Conservation (phyloP, 2,113 vertebrate genomes). For the Neogale vison region DNA sequence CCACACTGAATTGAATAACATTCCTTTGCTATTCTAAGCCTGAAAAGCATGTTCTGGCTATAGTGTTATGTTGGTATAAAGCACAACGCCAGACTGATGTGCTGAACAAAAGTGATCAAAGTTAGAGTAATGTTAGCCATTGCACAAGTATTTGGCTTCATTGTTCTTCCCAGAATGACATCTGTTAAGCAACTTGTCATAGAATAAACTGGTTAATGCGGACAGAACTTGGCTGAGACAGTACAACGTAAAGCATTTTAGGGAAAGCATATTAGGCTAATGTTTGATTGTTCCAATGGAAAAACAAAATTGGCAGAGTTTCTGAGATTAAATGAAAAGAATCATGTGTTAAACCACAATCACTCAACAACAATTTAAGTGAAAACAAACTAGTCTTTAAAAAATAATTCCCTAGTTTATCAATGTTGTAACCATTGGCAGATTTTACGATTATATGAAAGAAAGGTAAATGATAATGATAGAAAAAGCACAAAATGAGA, state of each 20-base stretch:
- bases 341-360: slow-evolving; percentile 69
- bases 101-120: slow-evolving; percentile 96
- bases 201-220: slow-evolving; percentile 93
- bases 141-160: slow-evolving; percentile 89
- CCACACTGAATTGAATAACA: slow-evolving; percentile 95
- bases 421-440: slow-evolving; percentile 4
- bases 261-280: slow-evolving; percentile 84
- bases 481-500: neutral
- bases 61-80: slow-evolving; percentile 95
- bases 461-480: neutral
- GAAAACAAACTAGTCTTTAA: slow-evolving; percentile 73
- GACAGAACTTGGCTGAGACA: slow-evolving; percentile 85
- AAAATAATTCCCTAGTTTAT: slow-evolving; percentile 45
- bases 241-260: slow-evolving; percentile 85
- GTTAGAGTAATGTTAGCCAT: slow-evolving; percentile 89
- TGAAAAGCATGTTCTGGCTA: slow-evolving; percentile 89
- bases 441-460: slow-evolving; percentile 44
- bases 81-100: slow-evolving; percentile 98
- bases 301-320: slow-evolving; percentile 81
- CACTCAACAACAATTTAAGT: slow-evolving; percentile 69
- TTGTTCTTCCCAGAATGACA: slow-evolving; percentile 92
- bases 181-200: slow-evolving; percentile 91
- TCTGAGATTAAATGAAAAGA: slow-evolving; percentile 78
- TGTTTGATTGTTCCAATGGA: slow-evolving; percentile 84
- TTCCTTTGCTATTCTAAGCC: slow-evolving; percentile 93